Percentiles rank a stretch among this genome's conserved stretches.
Conservation (phyloP, 2,113 vertebrate species). For the Axis porcinus region DNA sequence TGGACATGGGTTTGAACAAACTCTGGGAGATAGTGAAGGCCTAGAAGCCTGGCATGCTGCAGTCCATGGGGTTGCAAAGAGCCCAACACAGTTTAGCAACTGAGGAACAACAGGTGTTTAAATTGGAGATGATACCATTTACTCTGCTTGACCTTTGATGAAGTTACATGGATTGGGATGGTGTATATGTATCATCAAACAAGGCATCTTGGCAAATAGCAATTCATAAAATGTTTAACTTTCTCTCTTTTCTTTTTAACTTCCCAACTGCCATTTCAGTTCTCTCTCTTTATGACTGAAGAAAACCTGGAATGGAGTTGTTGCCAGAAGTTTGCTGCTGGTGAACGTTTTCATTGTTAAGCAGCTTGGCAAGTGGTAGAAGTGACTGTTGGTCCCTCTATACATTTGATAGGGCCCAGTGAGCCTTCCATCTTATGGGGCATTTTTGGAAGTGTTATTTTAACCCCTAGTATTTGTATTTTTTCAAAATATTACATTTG, state of each 20-base stretch:
- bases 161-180: not conserved
- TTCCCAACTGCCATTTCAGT: not conserved
- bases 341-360: not conserved
- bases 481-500: not conserved
- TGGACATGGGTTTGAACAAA: not conserved
- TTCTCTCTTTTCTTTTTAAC: not conserved
- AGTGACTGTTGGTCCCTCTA: not conserved
- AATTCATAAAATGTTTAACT: not conserved
- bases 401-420: not conserved
- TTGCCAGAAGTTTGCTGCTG: not conserved
- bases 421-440: not conserved
- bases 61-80: not conserved
- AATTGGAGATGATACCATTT: not conserved
- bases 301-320: not conserved
- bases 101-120: not conserved
- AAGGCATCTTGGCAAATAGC: not conserved
- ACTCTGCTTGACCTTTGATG: not conserved
- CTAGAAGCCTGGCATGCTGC: not conserved
- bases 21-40: not conserved
- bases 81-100: not conserved
- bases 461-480: not conserved
- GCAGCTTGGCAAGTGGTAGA: not conserved
- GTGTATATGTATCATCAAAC: not conserved
- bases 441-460: not conserved
- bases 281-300: not conserved